phyloP scores from a whole-genome alignment of 2,888 invertebrate genomes.

The Hypomecis punctinalis region DNA sequence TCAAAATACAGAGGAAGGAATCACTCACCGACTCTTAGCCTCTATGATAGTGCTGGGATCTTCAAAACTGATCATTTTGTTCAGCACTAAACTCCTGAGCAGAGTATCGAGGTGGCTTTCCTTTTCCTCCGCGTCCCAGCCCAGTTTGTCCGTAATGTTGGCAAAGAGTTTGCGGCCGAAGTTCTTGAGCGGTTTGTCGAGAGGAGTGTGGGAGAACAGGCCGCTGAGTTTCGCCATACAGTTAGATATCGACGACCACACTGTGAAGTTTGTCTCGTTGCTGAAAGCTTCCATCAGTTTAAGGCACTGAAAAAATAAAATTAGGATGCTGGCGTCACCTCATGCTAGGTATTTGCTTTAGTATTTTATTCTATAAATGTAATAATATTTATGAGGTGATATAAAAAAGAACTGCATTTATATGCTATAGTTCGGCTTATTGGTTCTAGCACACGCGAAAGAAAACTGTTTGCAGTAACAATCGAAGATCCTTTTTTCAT shows the following conservation, averaged over 20 bases:
- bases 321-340: background rate
- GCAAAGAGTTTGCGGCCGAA: slow-evolving; percentile 91
- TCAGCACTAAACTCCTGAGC: slow-evolving; percentile 93
- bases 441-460: too few species aligned
- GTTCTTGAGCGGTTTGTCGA: slow-evolving; percentile 88
- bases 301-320: slow-evolving; percentile 75
- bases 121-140: slow-evolving; percentile 93
- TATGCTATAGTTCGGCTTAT: too few species aligned
- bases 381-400: too few species aligned
- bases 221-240: slow-evolving; percentile 91
- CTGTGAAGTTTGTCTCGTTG: slow-evolving; percentile 96
- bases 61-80: slow-evolving; percentile 92
- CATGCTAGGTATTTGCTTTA: too few species aligned
- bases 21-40: slow-evolving; percentile 87
- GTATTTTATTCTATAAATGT: too few species aligned
- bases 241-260: slow-evolving; percentile 94
- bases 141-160: slow-evolving; percentile 89
- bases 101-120: slow-evolving; percentile 96
- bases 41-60: slow-evolving; percentile 91
- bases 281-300: slow-evolving; percentile 93
- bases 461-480: too few species aligned
- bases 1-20: slow-evolving; percentile 49
- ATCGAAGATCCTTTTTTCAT: too few species aligned
- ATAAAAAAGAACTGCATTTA: too few species aligned
- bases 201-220: slow-evolving; percentile 92